Evolutionary conservation across 64 coral and sea anemone genomes (phyloP), one percentile per base, ranked within the genome.

Genomic region (Pocillopora verrucosa): DNA sequence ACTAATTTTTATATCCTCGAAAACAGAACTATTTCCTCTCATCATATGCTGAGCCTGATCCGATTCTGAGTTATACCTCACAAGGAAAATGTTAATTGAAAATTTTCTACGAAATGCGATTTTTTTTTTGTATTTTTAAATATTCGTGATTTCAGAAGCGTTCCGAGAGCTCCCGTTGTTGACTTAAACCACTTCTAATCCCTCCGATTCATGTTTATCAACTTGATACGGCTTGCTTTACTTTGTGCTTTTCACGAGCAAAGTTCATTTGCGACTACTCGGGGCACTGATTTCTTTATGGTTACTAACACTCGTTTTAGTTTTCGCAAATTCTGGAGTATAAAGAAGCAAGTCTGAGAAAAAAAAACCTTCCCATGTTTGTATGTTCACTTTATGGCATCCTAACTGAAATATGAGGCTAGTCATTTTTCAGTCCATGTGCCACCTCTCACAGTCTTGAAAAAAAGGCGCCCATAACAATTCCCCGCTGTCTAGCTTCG

Each of bases 361-460:
- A 30, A 45, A 77, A 88, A 76, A 89, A 57, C 16, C 45, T 63
- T 72, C 79, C 16, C 87, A 89, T 61, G 35, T 79, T 89, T 89
- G 72, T 74, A 72, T 37, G 58, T 76, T 80, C 59, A 80, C 79
- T 76, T 80, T 89, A 51, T 41, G 75, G 76, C 24, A 80, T 89
- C 88, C 45, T 89, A 76, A 80, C 11, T 75, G 60, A 80, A 45
- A 89, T 80, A 89, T 80, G 76, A 89, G 38, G 88, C 3, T 89
- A 60, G 35, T 79, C 61, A 36, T 26, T 56, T 89, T 80, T 89
- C 80, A 51, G 11, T 75, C 65, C 70, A 76, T 87, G 67, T 87
- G 84, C 84, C 84, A 76, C 86, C 86, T 87, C 56, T 87, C 76
- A 65, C 76, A 38, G 88, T 89, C 77, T 65, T 10, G 88, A 75